Evolutionary conservation across 92 coral and sea anemone species (phyloP).

Genomic region (Heliopora coerulea): DNA sequence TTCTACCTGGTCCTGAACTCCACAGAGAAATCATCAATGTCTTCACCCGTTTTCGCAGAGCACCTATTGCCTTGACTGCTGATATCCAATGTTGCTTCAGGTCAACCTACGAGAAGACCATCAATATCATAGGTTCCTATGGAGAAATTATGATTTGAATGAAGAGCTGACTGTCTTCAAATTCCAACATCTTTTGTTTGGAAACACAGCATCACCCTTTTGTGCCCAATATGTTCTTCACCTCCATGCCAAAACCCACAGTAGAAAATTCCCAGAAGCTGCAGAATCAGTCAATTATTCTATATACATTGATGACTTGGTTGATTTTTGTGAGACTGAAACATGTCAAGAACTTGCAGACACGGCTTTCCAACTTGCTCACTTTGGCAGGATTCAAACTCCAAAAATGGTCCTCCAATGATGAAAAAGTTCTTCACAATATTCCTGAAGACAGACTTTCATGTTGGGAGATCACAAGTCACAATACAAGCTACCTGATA

Average conservation of each 20-base stretch:
- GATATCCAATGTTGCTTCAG: constrained; percentile 58
- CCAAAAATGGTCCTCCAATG: neutral
- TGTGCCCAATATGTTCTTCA: constrained; percentile 44
- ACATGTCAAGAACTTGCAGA: neutral
- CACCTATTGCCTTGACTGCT: constrained; percentile 54
- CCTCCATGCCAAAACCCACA: constrained; percentile 40
- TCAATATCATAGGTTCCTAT: constrained; percentile 54
- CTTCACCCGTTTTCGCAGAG: constrained; percentile 39
- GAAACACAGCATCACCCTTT: constrained; percentile 43
- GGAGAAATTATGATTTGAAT: constrained; percentile 48
- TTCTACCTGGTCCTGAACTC: constrained; percentile 52
- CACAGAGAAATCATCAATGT: constrained; percentile 51
- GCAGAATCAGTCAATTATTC: neutral
- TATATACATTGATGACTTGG: neutral
- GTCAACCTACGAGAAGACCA: constrained; percentile 52
- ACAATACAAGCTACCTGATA: neutral
- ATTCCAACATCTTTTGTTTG: constrained; percentile 45
- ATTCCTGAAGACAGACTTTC: too few relatives aligned
- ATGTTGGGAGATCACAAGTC: too few relatives aligned
- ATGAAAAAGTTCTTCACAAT: neutral
- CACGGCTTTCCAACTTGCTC: neutral
- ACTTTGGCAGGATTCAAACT: neutral
- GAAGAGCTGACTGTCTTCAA: constrained; percentile 48
- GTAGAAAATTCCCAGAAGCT: neutral
- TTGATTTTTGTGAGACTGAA: neutral